Base-by-base conservation (phyloP, 1,140 invertebrate species). In the Drosophila persimilis region DNA sequence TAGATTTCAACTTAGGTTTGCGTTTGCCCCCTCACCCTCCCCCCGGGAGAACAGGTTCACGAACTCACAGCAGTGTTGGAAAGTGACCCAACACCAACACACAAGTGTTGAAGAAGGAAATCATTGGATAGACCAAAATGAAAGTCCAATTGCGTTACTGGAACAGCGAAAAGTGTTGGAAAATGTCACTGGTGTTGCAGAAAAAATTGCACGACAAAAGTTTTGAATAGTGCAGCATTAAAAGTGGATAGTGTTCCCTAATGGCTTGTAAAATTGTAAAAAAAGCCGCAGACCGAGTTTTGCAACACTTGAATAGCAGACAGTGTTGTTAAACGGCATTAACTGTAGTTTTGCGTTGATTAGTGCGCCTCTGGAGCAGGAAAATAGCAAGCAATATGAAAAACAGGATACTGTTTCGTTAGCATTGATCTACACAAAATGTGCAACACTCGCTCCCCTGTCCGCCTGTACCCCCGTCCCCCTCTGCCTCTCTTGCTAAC, bases 1-100 rank as follows among this genome's bases (percentile, higher is more conserved):
- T 73, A 29, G 78, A 77, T 81, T 81, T 73, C 69, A 78, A 81
- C 78, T 81, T 69, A 77, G 67, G 72, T 61, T 51, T 47, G 26
- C 48, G 7, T 35, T 35, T 52, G 48, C 20, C 20, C 20, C 2
- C 20, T 1, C 20, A 1, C 20, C 20, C 20, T 20, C 20, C 1
- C 15, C 26, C 20, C n/a, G 22, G 44, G 6, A 13, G 15, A 45
- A 43, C 43, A 20, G 22, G 52, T 31, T 29, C 5, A 43, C 20
- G n/a, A n/a, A 46, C 13, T n/a, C 39, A 8, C 11, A 50, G 9
- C 1, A 52, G 35, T 39, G 35, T 39, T 39, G 35, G 9, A 39
- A 39, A 39, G 35, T 4, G 35, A 35, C 0, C 31, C 2, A 11
- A 39, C 7, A 3, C 24, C 3, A 24, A 24, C 2, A 31, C 35